These are phyloP conservation scores for Borostomias antarcticus DNA, from an alignment of 2,797 vertebrate species.

Conservation along the genomic window DNA sequence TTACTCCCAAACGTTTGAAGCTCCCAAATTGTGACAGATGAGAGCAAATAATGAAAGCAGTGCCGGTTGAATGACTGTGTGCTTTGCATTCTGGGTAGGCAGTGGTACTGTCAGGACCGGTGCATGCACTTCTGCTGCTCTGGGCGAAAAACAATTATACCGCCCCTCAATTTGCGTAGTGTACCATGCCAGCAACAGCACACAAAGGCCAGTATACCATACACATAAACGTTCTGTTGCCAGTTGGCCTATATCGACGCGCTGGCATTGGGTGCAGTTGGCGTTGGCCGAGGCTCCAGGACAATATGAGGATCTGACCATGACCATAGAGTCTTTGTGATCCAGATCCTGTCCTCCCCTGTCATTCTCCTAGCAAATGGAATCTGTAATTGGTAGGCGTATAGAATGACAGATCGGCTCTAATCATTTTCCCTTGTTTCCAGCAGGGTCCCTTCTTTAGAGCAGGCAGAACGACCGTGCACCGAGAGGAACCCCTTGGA, in stretches of 20 bases:
- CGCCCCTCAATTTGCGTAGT: no score
- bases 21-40: constrained; percentile 51
- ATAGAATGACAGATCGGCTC: constrained; percentile 23
- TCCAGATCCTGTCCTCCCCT: constrained; percentile 24
- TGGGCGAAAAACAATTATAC: no score
- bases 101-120: constrained; percentile 20
- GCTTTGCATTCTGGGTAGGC: constrained; percentile 40
- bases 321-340: constrained; percentile 22
- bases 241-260: no score
- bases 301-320: no score
- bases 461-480: neutral
- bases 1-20: constrained; percentile 43
- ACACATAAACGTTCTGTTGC: no score
- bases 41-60: constrained; percentile 48
- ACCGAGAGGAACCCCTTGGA: neutral
- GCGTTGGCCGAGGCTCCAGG: no score
- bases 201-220: no score
- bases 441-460: constrained; percentile 5
- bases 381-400: constrained; percentile 31
- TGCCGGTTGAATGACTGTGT: constrained; percentile 37
- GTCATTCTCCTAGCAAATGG: constrained; percentile 33
- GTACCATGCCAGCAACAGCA: no score
- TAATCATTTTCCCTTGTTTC: constrained; percentile 17
- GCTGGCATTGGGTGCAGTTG: no score
- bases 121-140: constrained; percentile 26